Conservation (phyloP, 2,797 vertebrate species). For the Vireo griseus region DNA sequence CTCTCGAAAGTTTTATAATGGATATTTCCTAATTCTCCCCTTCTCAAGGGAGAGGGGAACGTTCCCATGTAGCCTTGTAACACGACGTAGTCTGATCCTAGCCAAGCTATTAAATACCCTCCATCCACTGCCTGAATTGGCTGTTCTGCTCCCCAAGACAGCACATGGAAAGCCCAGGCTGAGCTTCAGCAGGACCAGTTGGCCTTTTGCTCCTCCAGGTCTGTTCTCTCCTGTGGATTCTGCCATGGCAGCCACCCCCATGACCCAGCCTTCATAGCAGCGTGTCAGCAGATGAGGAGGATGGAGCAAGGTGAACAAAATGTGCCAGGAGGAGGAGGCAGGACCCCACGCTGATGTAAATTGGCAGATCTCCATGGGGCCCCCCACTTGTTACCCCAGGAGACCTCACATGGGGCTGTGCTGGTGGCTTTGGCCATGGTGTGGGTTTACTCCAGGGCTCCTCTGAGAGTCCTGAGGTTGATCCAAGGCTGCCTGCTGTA, state of each 20-base stretch:
- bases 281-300: neutral
- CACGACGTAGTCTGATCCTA: neutral
- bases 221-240: neutral
- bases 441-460: neutral
- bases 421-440: neutral
- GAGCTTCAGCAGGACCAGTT: neutral
- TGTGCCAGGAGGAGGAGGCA: neutral
- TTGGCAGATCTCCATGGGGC: neutral
- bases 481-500: neutral
- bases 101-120: neutral
- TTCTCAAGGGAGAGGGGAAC: constrained; percentile 4
- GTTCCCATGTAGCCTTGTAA: neutral
- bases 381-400: accelerated
- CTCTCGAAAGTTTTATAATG: constrained; percentile 55
- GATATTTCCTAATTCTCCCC: constrained; percentile 49
- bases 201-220: neutral
- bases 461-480: neutral
- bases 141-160: neutral
- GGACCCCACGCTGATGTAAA: accelerated
- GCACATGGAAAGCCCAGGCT: neutral
- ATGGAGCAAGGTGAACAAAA: neutral
- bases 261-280: neutral
- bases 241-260: neutral
- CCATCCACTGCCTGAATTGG: neutral
- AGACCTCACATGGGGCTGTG: neutral